Conservation (phyloP, 2,888 invertebrate species). For the Liopterus haemorrhoidalis region DNA sequence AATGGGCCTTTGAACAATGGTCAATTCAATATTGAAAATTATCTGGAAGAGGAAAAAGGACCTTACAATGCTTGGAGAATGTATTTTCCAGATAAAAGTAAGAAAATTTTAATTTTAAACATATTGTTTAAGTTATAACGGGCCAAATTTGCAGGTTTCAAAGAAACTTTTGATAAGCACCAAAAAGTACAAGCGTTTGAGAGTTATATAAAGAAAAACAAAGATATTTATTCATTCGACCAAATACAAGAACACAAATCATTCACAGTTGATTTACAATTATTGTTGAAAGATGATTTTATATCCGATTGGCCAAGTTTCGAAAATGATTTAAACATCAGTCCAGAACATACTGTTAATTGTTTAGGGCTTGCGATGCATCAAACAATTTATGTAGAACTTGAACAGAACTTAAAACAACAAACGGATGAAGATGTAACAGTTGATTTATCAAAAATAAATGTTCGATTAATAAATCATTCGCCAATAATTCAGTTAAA, state of each 20-base stretch:
- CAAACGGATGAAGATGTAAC: conserved; percentile 43
- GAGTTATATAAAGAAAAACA: conserved; percentile 50
- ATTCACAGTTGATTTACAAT: conserved; percentile 55
- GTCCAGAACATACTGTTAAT: conserved; percentile 61
- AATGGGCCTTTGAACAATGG: too few species aligned
- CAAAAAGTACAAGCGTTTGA: conserved; percentile 51
- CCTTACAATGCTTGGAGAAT: conserved; percentile 38
- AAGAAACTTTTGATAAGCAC: conserved; percentile 47
- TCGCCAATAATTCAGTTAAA: conserved; percentile 61
- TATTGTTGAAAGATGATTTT: conserved; percentile 54
- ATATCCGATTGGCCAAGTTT: conserved; percentile 50
- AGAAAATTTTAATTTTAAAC: conserved; percentile 21
- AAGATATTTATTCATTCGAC: conserved; percentile 49
- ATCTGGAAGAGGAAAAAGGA: neutral
- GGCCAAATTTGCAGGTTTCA: conserved; percentile 42
- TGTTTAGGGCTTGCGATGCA: conserved; percentile 75
- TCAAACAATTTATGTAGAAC: conserved; percentile 54
- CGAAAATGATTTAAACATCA: conserved; percentile 56
- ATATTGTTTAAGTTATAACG: conserved; percentile 9
- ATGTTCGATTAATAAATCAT: conserved; percentile 57
- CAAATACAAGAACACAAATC: conserved; percentile 55
- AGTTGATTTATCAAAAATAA: conserved; percentile 46
- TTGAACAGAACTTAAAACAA: conserved; percentile 47
- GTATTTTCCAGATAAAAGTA: conserved; percentile 70
- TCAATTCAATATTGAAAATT: neutral